These are phyloP conservation scores for Aphis gossypii DNA, from an alignment of 1,140 invertebrate species.

Conservation along the genomic window DNA sequence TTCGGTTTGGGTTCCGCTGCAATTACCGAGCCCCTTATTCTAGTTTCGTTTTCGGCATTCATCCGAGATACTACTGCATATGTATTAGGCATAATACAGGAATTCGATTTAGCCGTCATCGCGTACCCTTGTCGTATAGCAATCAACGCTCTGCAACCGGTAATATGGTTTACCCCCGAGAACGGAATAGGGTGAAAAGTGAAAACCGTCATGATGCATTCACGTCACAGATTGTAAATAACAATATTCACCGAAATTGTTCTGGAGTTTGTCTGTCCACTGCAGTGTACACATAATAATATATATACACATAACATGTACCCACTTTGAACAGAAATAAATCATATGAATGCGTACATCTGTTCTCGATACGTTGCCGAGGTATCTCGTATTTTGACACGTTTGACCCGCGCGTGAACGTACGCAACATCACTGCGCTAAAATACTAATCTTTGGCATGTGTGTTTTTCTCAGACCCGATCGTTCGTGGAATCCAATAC, in stretches of 20 bases:
- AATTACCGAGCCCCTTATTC: slow-evolving; percentile 25
- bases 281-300: not conserved
- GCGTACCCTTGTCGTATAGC: not conserved
- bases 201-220: not conserved
- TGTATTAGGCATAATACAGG: not conserved
- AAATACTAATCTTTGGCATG: slow-evolving; percentile 13
- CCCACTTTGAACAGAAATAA: not conserved
- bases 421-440: not conserved
- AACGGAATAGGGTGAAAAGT: not conserved
- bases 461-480: slow-evolving; percentile 46
- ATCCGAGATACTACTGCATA: not conserved
- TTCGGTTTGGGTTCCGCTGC: slow-evolving; percentile 27
- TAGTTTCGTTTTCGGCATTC: not conserved
- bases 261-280: not conserved
- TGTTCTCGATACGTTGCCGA: not conserved
- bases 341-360: not conserved
- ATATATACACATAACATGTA: not conserved
- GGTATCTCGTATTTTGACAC: slow-evolving; percentile 34
- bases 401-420: slow-evolving; percentile 22
- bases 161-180: not conserved
- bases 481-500: not conserved
- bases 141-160: not conserved
- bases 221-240: not conserved
- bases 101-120: slow-evolving; percentile 24
- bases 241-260: not conserved